These are phyloP conservation scores for Pipistrellus kuhlii DNA, from an alignment of 2,797 vertebrate genomes.

Conservation along the genomic window DNA sequence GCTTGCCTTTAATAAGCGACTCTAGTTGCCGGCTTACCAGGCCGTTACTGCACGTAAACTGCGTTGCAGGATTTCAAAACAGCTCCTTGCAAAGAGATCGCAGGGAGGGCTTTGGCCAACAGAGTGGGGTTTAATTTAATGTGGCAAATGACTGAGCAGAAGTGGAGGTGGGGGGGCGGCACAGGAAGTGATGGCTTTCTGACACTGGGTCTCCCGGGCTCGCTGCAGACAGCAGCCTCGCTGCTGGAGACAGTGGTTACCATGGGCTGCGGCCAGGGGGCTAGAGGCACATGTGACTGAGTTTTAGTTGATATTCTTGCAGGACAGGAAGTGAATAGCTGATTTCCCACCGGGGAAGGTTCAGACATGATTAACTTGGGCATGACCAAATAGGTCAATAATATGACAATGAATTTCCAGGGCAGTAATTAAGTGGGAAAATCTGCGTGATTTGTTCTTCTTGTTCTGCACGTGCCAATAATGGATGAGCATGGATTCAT, in stretches of 20 bases:
- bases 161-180: background rate
- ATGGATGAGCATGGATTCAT: constrained; percentile 87
- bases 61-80: constrained; percentile 89
- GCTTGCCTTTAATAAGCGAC: constrained; percentile 94
- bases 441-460: constrained; percentile 88
- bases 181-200: constrained; percentile 85
- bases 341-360: constrained; percentile 89
- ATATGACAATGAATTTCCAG: constrained; percentile 89
- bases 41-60: constrained; percentile 91
- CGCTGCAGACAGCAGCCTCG: constrained; percentile 70
- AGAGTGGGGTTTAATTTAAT: constrained; percentile 84
- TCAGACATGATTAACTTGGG: constrained; percentile 91
- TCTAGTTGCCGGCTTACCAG: constrained; percentile 93
- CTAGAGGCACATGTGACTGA: constrained; percentile 87
- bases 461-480: constrained; percentile 87
- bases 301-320: constrained; percentile 88
- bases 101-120: constrained; percentile 73
- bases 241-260: constrained; percentile 83
- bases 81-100: constrained; percentile 84
- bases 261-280: constrained; percentile 83
- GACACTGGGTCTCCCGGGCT: constrained; percentile 85
- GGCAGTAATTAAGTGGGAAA: constrained; percentile 90
- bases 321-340: constrained; percentile 88
- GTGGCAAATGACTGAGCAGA: constrained; percentile 82
- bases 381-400: constrained; percentile 91